Conservation (phyloP, 2,888 invertebrate genomes). For the Drosophila parthenogenetica region DNA sequence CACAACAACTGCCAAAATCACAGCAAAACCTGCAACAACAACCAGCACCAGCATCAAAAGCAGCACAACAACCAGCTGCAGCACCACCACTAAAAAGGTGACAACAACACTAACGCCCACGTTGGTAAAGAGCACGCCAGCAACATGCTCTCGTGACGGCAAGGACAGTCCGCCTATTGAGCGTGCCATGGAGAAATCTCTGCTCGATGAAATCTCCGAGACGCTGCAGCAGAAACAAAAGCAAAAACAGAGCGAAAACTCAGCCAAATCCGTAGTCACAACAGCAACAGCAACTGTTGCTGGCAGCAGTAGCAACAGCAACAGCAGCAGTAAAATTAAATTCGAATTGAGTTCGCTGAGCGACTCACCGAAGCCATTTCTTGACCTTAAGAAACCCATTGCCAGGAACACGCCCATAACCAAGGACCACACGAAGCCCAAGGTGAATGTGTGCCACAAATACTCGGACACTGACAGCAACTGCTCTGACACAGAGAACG, state of each 20-base stretch:
- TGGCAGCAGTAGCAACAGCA: slow-evolving; percentile 26
- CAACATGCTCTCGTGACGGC: slow-evolving; percentile 67
- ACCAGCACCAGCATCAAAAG: slow-evolving; percentile 60
- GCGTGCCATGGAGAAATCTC: slow-evolving; percentile 88
- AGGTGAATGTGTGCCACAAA: slow-evolving; percentile 88
- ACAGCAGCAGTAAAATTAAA: slow-evolving; percentile 78
- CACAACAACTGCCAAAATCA: slow-evolving; percentile 65
- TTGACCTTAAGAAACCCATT: slow-evolving; percentile 85
- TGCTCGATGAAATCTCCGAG: slow-evolving; percentile 90
- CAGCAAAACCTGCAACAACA: slow-evolving; percentile 69
- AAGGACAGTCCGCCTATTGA: slow-evolving; percentile 85
- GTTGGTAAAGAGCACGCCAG: slow-evolving; percentile 48
- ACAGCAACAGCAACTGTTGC: slow-evolving; percentile 48
- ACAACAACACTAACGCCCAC: slow-evolving; percentile 68
- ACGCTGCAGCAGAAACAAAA: slow-evolving; percentile 88
- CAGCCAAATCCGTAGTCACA: slow-evolving; percentile 33
- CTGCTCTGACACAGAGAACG: slow-evolving; percentile 87
- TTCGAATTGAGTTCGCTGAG: slow-evolving; percentile 83
- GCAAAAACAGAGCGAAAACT: slow-evolving; percentile 85
- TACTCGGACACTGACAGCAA: slow-evolving; percentile 87
- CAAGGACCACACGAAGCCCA: slow-evolving; percentile 89
- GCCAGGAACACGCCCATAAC: slow-evolving; percentile 88
- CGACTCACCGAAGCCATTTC: slow-evolving; percentile 83
- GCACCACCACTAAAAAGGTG: slow-evolving; percentile 57
- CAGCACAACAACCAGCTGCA: slow-evolving; percentile 34